Evolutionary conservation across 2,888 invertebrate species (phyloP).

Genomic region (Mythimna impura): DNA sequence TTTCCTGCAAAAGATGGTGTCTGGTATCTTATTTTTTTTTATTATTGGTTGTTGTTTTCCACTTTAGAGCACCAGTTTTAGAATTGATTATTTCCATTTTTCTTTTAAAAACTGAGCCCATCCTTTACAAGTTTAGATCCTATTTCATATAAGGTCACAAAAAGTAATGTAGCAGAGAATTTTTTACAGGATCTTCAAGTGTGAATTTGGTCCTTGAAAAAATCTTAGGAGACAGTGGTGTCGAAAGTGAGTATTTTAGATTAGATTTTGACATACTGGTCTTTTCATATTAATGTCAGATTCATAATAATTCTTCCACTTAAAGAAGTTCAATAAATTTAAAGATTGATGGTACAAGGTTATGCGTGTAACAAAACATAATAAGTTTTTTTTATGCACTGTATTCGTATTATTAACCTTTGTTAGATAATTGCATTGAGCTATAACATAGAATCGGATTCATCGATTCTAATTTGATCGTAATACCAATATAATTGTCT

Average conservation of each 20-base stretch:
- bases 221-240: not conserved
- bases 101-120: not conserved
- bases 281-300: not conserved
- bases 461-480: slow-evolving; percentile 37
- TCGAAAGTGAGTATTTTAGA: slow-evolving; percentile 10
- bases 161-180: no score
- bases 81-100: not conserved
- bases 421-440: slow-evolving; percentile 51
- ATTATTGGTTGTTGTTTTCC: no score
- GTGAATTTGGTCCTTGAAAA: not conserved
- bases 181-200: not conserved
- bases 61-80: no score
- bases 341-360: slow-evolving; percentile 44
- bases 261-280: slow-evolving; percentile 22
- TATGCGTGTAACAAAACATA: slow-evolving; percentile 21
- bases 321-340: slow-evolving; percentile 19
- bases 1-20: not conserved
- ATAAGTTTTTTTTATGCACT: slow-evolving; percentile 41
- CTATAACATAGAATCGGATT: slow-evolving; percentile 14
- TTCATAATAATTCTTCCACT: slow-evolving; percentile 21
- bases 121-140: not conserved
- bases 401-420: slow-evolving; percentile 40
- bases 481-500: slow-evolving; percentile 15
- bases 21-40: no score
- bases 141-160: no score